A percentile compares a stretch with the other conserved stretches of the same genome.
These are phyloP conservation scores for Diarsia mendica DNA, from an alignment of 2,888 invertebrate genomes.

Conservation along the genomic window DNA sequence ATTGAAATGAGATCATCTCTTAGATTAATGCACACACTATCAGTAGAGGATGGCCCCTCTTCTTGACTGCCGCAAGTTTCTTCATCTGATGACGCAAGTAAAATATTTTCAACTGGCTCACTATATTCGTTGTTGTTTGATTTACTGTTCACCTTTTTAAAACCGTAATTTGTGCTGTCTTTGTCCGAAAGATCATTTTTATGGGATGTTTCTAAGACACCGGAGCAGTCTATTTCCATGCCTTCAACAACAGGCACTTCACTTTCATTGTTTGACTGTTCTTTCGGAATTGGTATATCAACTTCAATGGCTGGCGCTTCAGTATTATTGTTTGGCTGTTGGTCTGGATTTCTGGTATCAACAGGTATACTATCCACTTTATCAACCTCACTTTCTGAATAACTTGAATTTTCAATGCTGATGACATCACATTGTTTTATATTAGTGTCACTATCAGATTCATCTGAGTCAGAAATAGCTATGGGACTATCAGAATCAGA, in stretches of 20 bases:
- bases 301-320: conserved; percentile 4
- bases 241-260: not conserved
- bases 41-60: conserved; percentile 24
- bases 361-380: conserved; percentile 23
- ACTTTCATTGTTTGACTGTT: conserved; percentile 1
- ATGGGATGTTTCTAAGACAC: not conserved
- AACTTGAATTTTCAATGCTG: conserved; percentile 87
- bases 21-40: conserved; percentile 68
- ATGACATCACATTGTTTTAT: conserved; percentile 76
- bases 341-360: conserved; percentile 5
- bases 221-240: conserved; percentile 63
- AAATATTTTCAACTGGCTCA: conserved; percentile 75
- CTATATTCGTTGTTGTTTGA: conserved; percentile 72
- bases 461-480: conserved; percentile 81
- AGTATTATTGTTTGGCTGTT: conserved; percentile 1
- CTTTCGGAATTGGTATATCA: conserved; percentile 2
- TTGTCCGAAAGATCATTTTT: not conserved
- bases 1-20: conserved; percentile 74
- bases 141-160: conserved; percentile 56
- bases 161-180: conserved; percentile 38
- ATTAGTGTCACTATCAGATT: conserved; percentile 74
- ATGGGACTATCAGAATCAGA: conserved; percentile 81
- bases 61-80: conserved; percentile 62
- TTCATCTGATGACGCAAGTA: conserved; percentile 80
- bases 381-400: conserved; percentile 80